These are phyloP conservation scores for Melangyna quadrimaculata DNA, from an alignment of 2,888 invertebrate species.

Conservation along the genomic window DNA sequence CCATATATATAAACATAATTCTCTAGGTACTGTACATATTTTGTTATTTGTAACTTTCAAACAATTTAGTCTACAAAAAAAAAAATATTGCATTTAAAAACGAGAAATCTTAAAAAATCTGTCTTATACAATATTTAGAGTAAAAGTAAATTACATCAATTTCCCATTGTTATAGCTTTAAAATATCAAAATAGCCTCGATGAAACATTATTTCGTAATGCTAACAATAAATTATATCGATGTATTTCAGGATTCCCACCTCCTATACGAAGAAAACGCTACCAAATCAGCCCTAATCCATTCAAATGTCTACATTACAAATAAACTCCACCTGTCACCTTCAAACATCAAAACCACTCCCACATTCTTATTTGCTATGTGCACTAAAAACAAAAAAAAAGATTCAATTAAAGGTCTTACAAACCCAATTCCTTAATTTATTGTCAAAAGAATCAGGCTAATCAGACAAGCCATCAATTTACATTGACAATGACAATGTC, in stretches of 20 bases:
- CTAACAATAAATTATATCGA: background rate
- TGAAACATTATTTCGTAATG: background rate
- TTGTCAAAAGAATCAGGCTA: slow-evolving; percentile 6
- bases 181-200: too few relatives aligned
- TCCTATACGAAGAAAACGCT: background rate
- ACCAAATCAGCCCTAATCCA: background rate
- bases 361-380: background rate
- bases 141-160: too few relatives aligned
- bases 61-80: too few relatives aligned
- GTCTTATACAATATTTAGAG: too few relatives aligned
- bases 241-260: background rate
- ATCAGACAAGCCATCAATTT: slow-evolving; percentile 25
- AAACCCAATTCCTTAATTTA: slow-evolving; percentile 7
- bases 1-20: too few relatives aligned
- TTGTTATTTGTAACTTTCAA: too few relatives aligned
- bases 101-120: too few relatives aligned
- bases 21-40: too few relatives aligned
- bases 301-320: background rate
- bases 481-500: slow-evolving; percentile 11
- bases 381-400: background rate
- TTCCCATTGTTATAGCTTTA: too few relatives aligned
- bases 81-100: too few relatives aligned
- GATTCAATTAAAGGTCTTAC: background rate
- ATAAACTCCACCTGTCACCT: background rate
- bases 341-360: background rate